Evolutionary conservation across 1,140 invertebrate species (phyloP).

Genomic region (Heliconius hewitsoni): DNA sequence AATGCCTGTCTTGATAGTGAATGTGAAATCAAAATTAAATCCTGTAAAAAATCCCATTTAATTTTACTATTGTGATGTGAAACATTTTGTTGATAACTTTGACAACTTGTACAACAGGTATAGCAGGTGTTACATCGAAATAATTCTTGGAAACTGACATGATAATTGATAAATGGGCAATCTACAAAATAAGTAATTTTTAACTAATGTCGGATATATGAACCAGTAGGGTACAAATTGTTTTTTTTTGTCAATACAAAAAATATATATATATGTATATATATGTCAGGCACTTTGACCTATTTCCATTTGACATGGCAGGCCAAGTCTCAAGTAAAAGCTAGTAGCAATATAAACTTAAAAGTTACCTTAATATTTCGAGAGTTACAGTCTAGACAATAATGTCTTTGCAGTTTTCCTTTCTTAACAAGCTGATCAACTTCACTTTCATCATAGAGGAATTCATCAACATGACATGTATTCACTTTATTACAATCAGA

Average conservation of each 20-base stretch:
- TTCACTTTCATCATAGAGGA: conserved; percentile 86
- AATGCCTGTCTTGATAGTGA: conserved; percentile 84
- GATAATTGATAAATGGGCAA: too few species aligned
- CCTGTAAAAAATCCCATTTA: conserved; percentile 50
- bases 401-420: conserved; percentile 83
- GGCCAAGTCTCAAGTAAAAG: too few species aligned
- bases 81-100: too few species aligned
- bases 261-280: too few species aligned
- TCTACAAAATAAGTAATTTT: too few species aligned
- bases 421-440: conserved; percentile 84
- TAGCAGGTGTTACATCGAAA: too few species aligned
- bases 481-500: conserved; percentile 82
- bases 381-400: conserved; percentile 85
- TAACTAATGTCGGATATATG: too few species aligned
- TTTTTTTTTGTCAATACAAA: too few species aligned
- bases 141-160: too few species aligned
- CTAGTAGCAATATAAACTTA: neutral
- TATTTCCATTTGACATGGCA: neutral
- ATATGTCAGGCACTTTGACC: neutral
- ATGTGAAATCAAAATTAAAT: conserved; percentile 85
- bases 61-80: too few species aligned
- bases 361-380: conserved; percentile 78
- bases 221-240: too few species aligned
- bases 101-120: too few species aligned
- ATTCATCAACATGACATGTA: conserved; percentile 87